Base-by-base conservation (phyloP, 2,888 invertebrate genomes). In the Eupithecia centaureata region DNA sequence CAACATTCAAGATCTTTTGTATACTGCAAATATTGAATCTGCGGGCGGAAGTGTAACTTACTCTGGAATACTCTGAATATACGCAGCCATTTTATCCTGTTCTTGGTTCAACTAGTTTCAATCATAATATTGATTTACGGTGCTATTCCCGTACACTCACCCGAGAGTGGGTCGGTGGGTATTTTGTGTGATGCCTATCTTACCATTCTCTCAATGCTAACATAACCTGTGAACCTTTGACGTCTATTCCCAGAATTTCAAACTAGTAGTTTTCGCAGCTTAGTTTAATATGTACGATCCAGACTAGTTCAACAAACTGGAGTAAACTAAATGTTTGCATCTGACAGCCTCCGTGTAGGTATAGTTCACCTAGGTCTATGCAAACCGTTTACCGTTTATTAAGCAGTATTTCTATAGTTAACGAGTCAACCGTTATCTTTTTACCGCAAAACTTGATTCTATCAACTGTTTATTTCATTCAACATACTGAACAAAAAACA, bases 251-350 rank as follows among this genome's bases (percentile, higher is more conserved):
- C 22, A 47, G 22, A 22, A 47, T 1, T 47, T 22, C 18, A 47
- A 10, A 47, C 47, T 47, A 3, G 22, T 18, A 42, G 10, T 18
- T 18, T 18, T 42, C 8, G 0, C 2, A 42, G 18, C 22, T 47
- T 47, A 57, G 42, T 68, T 65, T 69, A 42, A 58, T 18, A 69
- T 32, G 30, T 8, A 18, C 60, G 47, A 63, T 69, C 51, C 13
- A 42, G 63, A 62, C 56, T 69, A 42, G 61, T 61, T 51, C 27
- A 30, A 61, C 65, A 54, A 65, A 62, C 65, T 64, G 58, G 57
- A 67, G 60, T 63, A 42, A 57, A 61, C 57, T 10, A n/a, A 57
- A 54, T 61, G 57, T 57, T 61, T 68, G 64, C 56, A 58, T 61
- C 61, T 47, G 47, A 47, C 47, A 47, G 51, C 3, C 5, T 52